Conservation (phyloP, 2,113 vertebrate genomes). For the Corvus cornix region DNA sequence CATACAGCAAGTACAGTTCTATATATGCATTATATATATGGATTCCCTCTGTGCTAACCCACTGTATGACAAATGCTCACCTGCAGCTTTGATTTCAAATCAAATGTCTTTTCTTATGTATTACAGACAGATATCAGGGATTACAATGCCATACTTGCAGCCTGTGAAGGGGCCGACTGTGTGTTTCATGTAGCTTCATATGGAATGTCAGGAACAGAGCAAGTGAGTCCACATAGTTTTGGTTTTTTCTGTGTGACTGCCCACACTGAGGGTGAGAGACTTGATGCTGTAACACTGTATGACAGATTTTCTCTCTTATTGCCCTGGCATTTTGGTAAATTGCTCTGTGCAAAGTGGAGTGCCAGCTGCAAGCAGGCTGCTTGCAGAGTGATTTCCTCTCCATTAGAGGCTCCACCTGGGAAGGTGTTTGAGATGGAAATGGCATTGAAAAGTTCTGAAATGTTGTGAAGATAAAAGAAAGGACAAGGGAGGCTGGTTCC, state of each 20-base stretch:
- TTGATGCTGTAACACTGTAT: background rate
- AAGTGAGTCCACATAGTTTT: slow-evolving; percentile 75
- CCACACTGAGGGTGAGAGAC: background rate
- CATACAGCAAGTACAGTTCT: background rate
- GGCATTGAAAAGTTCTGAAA: background rate
- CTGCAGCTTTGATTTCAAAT: background rate
- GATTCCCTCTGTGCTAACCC: background rate
- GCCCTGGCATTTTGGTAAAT: background rate
- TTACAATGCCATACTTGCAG: slow-evolving; percentile 76
- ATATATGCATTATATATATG: background rate
- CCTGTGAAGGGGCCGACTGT: slow-evolving; percentile 86
- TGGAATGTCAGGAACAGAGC: slow-evolving; percentile 91
- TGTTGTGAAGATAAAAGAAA: background rate
- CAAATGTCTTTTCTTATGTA: background rate
- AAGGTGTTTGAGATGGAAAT: background rate
- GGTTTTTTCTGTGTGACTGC: background rate
- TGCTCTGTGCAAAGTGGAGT: background rate
- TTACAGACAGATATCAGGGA: slow-evolving; percentile 88
- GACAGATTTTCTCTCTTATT: background rate
- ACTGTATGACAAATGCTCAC: background rate
- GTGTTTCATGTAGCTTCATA: slow-evolving; percentile 91
- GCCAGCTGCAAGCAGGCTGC: background rate
- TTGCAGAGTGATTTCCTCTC: background rate
- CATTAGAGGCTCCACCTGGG: background rate
- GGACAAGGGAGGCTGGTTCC: background rate